Base-by-base conservation (phyloP, 2,113 vertebrate genomes). In the Ictalurus furcatus region DNA sequence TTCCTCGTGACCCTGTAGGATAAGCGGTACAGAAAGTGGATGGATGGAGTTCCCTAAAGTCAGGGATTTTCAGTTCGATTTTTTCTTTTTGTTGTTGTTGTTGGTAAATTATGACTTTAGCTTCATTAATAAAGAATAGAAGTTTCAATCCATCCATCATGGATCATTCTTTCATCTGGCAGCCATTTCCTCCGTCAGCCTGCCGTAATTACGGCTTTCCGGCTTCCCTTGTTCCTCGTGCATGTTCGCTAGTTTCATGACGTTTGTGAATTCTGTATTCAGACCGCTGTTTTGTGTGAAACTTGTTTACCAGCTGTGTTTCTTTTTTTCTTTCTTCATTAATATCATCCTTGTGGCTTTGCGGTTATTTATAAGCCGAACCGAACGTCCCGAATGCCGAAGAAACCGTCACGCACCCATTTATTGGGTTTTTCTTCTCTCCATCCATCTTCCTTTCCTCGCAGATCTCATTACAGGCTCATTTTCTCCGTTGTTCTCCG, bases 291-390 rank as follows among this genome's bases (percentile, higher is more conserved):
- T 58, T 17, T 30, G 30, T 12, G 58, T 40, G 54, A 7, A 67
- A 78, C 9, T 84, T 54, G 48, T 87, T 83, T 78, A 74, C 71
- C 8, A 40, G 37, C 71, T 19, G 17, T 71, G 1, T 34, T 71
- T 71, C 14, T 37, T 74, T 44, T 17, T 37, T 40, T 63, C 28
- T 65, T 65, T 1, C 14, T 40, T 28, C 48, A 56, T 80, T 83
- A 85, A 86, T 73, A 85, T 34, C 25, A 85, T 73, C 78, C 65
- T 73, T 85, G 83, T 69, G 61, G 44, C 48, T 69, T 52, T 85
- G 44, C 17, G 84, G 71, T 40, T 74, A 74, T 40, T 74, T 74
- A 74, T 40, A 74, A 74, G 19, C 71, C 14, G 28, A 44, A 40
- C 17, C 9, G 37, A 23, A 74, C 11, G 37, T 74, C 11, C 23